Conservation (phyloP, 2,797 vertebrate genomes). For the Lithobates sylvaticus region DNA sequence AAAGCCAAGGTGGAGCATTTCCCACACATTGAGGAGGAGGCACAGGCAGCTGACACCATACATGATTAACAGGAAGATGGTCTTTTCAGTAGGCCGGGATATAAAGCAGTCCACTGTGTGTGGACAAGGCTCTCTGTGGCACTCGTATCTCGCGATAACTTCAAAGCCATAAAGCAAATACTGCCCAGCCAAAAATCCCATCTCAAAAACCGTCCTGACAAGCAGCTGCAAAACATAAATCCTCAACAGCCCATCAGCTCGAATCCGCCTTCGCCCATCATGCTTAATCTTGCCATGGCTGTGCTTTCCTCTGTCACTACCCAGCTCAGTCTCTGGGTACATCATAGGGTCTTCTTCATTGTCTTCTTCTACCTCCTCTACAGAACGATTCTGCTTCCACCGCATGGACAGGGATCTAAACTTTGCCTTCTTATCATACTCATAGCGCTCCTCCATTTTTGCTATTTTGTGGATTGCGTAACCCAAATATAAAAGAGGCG, state of each 20-base stretch:
- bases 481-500: constrained; percentile 94
- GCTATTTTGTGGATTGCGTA: constrained; percentile 96
- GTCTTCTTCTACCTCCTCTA: constrained; percentile 85
- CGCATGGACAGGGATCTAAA: constrained; percentile 75
- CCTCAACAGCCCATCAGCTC: constrained; percentile 92
- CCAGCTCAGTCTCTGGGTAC: constrained; percentile 84
- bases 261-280: constrained; percentile 89
- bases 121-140: constrained; percentile 89
- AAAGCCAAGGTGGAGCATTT: constrained; percentile 95
- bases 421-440: constrained; percentile 67
- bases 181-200: constrained; percentile 92
- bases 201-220: constrained; percentile 87
- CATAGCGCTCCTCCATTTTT: constrained; percentile 81
- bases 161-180: constrained; percentile 95
- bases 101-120: constrained; percentile 97
- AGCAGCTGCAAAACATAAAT: constrained; percentile 95
- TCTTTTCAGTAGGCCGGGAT: constrained; percentile 96
- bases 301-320: constrained; percentile 80
- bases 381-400: constrained; percentile 83
- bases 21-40: constrained; percentile 92
- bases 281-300: constrained; percentile 85
- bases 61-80: constrained; percentile 98
- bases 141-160: constrained; percentile 88
- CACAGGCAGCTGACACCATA: constrained; percentile 94
- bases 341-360: constrained; percentile 91